A percentile compares a stretch with the other conserved stretches of the same genome.
These are phyloP conservation scores for Diphyllodes magnificus DNA, from an alignment of 2,113 vertebrate species.

Conservation along the genomic window DNA sequence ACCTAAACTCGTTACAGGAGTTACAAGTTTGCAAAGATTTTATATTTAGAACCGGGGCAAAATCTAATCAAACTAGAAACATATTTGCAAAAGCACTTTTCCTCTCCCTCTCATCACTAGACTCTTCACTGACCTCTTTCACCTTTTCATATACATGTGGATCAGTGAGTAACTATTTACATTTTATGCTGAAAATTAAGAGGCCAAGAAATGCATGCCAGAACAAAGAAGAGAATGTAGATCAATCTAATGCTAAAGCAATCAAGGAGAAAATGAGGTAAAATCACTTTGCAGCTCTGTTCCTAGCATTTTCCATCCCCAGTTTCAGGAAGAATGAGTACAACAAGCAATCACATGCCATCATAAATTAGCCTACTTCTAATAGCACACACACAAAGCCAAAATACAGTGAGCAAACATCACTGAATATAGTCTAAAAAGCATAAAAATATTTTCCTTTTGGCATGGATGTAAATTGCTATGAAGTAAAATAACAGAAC, in stretches of 20 bases:
- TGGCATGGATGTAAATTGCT: not conserved
- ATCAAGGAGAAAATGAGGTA: not conserved
- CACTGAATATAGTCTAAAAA: not conserved
- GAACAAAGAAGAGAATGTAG: not conserved
- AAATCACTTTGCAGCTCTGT: not conserved
- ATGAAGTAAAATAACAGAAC: not conserved
- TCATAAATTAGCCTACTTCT: not conserved
- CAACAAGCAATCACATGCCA: not conserved
- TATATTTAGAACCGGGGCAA: not conserved
- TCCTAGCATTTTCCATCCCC: not conserved
- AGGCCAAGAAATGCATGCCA: conserved; percentile 1
- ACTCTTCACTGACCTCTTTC: not conserved
- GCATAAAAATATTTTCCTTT: not conserved
- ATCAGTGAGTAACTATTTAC: not conserved
- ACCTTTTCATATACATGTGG: not conserved
- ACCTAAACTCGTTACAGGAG: not conserved
- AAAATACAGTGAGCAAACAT: not conserved
- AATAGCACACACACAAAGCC: not conserved
- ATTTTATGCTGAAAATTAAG: conserved; percentile 9
- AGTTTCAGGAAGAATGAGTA: conserved; percentile 10
- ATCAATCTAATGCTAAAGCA: not conserved
- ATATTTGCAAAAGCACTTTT: not conserved
- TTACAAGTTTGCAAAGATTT: not conserved
- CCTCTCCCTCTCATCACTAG: not conserved
- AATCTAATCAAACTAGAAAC: not conserved